These are phyloP conservation scores for Drosophila leontia DNA, from an alignment of 1,140 invertebrate species.

Conservation along the genomic window DNA sequence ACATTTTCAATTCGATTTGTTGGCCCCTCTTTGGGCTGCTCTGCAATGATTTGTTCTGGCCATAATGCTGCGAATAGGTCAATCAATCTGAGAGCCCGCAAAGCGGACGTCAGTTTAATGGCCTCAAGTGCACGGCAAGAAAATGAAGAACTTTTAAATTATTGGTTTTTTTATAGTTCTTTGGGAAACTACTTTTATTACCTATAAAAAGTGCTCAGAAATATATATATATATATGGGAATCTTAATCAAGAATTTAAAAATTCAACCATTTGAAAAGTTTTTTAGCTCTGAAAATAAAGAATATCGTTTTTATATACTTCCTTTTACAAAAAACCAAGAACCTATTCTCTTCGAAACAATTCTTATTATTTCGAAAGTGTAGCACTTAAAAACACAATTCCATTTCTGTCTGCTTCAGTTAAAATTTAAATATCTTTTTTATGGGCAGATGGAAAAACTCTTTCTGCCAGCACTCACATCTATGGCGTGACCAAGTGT, in stretches of 20 bases:
- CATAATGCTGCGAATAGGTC: conserved; percentile 25
- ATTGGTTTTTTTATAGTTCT: neutral
- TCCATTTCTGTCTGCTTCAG: neutral
- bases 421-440: conserved; percentile 1
- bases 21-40: conserved; percentile 1
- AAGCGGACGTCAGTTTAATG: conserved; percentile 45
- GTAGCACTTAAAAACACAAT: conserved; percentile 34
- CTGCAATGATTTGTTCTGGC: conserved; percentile 27
- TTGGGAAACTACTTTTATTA: neutral
- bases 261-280: neutral
- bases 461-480: conserved; percentile 4
- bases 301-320: neutral
- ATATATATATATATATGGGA: too few species aligned
- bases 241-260: neutral
- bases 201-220: neutral
- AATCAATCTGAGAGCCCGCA: conserved; percentile 19
- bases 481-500: conserved; percentile 54
- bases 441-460: conserved; percentile 9
- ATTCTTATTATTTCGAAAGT: neutral
- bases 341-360: neutral
- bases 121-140: conserved; percentile 27
- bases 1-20: conserved; percentile 42
- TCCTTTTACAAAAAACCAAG: too few species aligned
- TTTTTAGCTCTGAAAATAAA: neutral
- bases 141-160: neutral